Conservation (phyloP, 2,888 invertebrate genomes). For the Drosophila meridionalis region DNA sequence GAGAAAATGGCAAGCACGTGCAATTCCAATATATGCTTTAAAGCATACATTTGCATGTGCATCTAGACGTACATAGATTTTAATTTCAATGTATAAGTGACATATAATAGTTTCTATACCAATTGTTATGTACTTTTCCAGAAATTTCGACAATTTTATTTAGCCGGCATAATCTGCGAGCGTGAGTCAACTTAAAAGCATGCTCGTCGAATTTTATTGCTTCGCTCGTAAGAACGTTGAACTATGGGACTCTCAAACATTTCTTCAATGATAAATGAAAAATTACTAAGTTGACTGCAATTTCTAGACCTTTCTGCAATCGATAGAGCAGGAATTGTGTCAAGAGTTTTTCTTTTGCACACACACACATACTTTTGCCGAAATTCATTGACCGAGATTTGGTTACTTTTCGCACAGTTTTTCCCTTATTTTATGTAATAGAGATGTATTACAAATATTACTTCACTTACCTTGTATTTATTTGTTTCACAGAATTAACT, state of each 20-base stretch:
- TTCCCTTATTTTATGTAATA: neutral
- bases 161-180: conserved; percentile 31
- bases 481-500: conserved; percentile 60
- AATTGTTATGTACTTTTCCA: neutral
- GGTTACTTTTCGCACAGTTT: neutral
- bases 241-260: neutral
- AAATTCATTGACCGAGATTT: neutral
- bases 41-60: neutral
- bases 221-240: neutral
- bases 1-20: conserved; percentile 31
- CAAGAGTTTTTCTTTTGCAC: conserved; percentile 39
- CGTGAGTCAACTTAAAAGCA: conserved; percentile 32
- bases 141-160: conserved; percentile 31
- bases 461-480: conserved; percentile 70
- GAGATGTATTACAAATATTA: neutral
- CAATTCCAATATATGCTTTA: neutral
- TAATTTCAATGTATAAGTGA: neutral
- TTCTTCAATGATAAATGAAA: conserved; percentile 35
- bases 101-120: neutral
- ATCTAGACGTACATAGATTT: neutral
- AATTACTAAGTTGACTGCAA: neutral
- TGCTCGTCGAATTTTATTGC: neutral
- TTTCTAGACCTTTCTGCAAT: conserved; percentile 52
- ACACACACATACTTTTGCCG: neutral
- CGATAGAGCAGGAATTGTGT: conserved; percentile 46